These are phyloP conservation scores for Dusona sp. DNA, from an alignment of 2,888 invertebrate genomes.

Conservation along the genomic window DNA sequence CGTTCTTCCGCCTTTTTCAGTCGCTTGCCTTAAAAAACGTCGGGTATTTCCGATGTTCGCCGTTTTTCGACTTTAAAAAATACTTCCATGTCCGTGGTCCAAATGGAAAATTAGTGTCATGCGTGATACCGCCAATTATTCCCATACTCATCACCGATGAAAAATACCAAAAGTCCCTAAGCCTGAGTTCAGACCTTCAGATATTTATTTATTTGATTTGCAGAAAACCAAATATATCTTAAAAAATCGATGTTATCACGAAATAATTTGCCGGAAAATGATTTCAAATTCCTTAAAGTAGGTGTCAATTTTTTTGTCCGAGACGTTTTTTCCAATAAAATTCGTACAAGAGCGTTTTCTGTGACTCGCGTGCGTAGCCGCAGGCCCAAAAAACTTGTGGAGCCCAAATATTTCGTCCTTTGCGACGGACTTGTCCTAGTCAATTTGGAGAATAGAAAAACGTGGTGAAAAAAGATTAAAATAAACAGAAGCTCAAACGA, in stretches of 20 bases:
- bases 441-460: constrained; percentile 50
- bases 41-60: constrained; percentile 14
- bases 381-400: constrained; percentile 27
- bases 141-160: constrained; percentile 45
- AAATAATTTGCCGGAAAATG: not conserved
- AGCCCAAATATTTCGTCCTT: constrained; percentile 28
- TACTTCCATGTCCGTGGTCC: not conserved
- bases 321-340: constrained; percentile 7
- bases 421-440: constrained; percentile 56
- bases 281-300: not conserved
- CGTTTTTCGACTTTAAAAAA: constrained; percentile 7
- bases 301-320: constrained; percentile 31
- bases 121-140: constrained; percentile 16
- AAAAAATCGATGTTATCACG: not conserved
- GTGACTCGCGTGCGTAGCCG: constrained; percentile 62
- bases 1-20: constrained; percentile 35
- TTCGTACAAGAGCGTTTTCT: constrained; percentile 11
- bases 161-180: not conserved
- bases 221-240: not conserved
- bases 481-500: constrained; percentile 45
- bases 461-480: constrained; percentile 14
- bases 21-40: not conserved
- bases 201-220: not conserved
- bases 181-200: not conserved
- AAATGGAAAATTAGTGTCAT: constrained; percentile 14